Evolutionary conservation across 2,113 vertebrate species (phyloP), one percentile per base, ranked within the genome.

Genomic region (Perca flavescens): DNA sequence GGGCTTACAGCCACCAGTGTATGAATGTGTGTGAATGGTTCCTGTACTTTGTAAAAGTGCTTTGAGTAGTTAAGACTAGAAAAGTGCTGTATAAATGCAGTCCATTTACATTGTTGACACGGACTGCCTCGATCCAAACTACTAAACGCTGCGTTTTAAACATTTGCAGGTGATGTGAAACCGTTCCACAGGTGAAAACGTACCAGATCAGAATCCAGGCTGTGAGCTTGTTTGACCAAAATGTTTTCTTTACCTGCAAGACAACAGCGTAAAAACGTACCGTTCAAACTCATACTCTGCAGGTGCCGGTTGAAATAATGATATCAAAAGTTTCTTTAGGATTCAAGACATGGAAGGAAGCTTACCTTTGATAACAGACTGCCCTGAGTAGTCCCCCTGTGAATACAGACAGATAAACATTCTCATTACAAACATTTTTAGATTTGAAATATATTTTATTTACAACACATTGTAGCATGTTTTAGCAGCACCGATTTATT

Each of bases 171-270:
- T 15, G 9, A 71, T 46, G 16, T 31, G 2, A 36, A 57, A 62
- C 40, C 31, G 8, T 5, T 28, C 4, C n/a, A 54, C 22, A 66
- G 2, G 60, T 16, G 19, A 12, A 66, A 8, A 56, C 71, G 89
- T 96, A 99, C 97, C 95, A 97, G 96, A 21, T 96, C 96, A 80
- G 92, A 91, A 85, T 96, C 91, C 85, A 97, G 93, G 9, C 88
- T 94, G 21, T 96, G 93, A 81, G 96, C 92, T 94, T 97, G 97
- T 77, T 96, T 97, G 73, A 96, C 93, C 58, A 97, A 92, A 56
- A 93, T 17, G 36, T 96, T 97, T 94, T 99, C 97, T 95, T 97
- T 99, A 71, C 97, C 98, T 99, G 90, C 40, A 88, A 88, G 60
- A 89, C 91, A 43, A 81, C 84, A 86, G 15, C 67, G 21, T 34